A percentile compares a stretch with the other conserved stretches of the same genome.
Evolutionary conservation across 2,888 invertebrate species (phyloP).

Genomic region (Thalpophila matura): DNA sequence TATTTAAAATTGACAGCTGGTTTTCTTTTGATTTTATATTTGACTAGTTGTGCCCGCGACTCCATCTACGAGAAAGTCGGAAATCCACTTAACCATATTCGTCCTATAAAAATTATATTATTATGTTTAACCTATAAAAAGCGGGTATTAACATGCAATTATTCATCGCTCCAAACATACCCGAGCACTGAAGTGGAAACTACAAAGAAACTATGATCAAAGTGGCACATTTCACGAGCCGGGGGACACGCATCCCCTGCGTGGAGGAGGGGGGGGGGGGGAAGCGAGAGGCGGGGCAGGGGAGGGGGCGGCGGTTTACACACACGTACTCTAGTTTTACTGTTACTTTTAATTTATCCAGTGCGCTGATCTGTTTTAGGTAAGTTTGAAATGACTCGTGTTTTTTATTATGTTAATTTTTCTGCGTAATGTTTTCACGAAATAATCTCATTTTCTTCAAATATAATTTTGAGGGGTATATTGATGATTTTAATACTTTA

Average conservation of each 20-base stretch:
- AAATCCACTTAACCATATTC: too few species aligned
- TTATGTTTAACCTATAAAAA: constrained; percentile 28
- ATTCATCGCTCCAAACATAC: constrained; percentile 55
- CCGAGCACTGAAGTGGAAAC: constrained; percentile 47
- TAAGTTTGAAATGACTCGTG: not conserved
- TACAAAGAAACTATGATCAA: constrained; percentile 66
- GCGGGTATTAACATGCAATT: constrained; percentile 53
- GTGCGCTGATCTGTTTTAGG: constrained; percentile 33
- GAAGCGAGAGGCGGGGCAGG: not conserved
- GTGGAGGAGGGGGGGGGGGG: not conserved
- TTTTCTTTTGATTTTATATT: not conserved
- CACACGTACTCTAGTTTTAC: constrained; percentile 32
- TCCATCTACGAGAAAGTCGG: too few species aligned
- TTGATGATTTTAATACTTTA: too few species aligned
- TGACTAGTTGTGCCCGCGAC: too few species aligned
- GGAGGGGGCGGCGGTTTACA: not conserved
- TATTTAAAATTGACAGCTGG: too few species aligned
- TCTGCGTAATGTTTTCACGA: too few species aligned
- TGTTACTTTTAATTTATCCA: constrained; percentile 52
- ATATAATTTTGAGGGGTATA: too few species aligned
- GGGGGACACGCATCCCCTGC: constrained; percentile 40
- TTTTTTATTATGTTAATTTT: not conserved
- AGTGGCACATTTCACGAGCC: constrained; percentile 62
- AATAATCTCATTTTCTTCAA: too few species aligned
- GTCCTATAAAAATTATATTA: constrained; percentile 7